Conservation (phyloP, 2,797 vertebrate species). For the Rhynchotus rufescens region DNA sequence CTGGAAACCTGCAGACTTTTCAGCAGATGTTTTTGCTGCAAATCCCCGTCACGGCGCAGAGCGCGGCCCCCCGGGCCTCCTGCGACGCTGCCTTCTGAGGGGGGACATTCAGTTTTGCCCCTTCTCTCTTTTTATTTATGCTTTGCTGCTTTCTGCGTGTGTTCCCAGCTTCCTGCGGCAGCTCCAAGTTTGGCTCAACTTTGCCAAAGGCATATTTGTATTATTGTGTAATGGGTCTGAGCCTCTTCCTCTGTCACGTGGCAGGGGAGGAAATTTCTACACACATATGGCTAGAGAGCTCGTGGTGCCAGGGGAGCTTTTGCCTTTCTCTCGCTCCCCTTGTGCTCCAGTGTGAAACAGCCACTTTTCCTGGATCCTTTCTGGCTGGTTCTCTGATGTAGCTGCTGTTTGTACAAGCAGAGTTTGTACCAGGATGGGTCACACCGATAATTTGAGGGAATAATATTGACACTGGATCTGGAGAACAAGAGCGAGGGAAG, state of each 20-base stretch:
- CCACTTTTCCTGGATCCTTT: background rate
- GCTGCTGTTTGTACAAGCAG: accelerated
- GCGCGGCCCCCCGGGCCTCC: background rate
- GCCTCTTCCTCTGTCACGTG: conserved; percentile 78
- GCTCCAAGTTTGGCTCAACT: conserved; percentile 52
- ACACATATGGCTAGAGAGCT: conserved; percentile 56
- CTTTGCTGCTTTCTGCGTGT: background rate
- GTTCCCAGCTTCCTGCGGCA: conserved; percentile 40
- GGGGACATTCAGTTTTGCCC: background rate
- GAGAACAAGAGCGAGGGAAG: background rate
- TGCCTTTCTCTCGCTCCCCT: background rate
- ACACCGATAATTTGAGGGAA: accelerated
- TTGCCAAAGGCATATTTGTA: conserved; percentile 82
- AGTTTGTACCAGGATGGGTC: background rate
- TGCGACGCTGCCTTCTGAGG: background rate
- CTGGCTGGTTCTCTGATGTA: background rate
- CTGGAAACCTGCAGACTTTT: background rate
- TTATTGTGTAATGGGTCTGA: conserved; percentile 80
- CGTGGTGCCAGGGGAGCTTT: background rate
- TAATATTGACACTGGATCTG: background rate
- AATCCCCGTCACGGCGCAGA: background rate
- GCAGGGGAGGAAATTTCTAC: conserved; percentile 6
- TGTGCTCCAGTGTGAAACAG: background rate
- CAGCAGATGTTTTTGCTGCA: conserved; percentile 43
- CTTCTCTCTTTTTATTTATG: background rate